phyloP scores from a whole-genome alignment of 2,888 invertebrate species.

The Tiliacea citrago region DNA sequence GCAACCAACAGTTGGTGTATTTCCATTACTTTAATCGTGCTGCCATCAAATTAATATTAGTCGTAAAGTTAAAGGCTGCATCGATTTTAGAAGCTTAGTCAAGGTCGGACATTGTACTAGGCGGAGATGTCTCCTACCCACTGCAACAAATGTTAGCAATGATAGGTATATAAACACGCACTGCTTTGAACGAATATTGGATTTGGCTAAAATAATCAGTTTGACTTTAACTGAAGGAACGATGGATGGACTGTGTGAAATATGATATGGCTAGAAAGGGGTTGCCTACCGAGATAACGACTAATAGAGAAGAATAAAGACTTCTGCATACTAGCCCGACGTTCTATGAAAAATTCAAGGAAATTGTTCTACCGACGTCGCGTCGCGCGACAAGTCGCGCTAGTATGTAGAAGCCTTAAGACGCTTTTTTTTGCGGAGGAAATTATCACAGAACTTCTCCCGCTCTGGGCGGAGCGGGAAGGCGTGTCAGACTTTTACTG shows the following conservation, averaged over 20 bases:
- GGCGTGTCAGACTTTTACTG: too few relatives aligned
- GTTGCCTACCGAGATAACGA: background rate
- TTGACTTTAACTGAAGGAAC: background rate
- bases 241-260: too few relatives aligned
- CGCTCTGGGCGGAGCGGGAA: too few relatives aligned
- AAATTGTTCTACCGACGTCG: too few relatives aligned
- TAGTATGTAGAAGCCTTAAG: too few relatives aligned
- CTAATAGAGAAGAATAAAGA: background rate
- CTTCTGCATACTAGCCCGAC: too few relatives aligned
- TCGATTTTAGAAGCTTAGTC: conserved; percentile 53
- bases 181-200: background rate
- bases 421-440: too few relatives aligned
- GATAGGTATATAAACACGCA: background rate
- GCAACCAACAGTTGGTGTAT: background rate
- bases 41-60: conserved; percentile 10
- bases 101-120: conserved; percentile 61
- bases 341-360: too few relatives aligned
- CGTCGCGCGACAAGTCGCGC: too few relatives aligned
- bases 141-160: conserved; percentile 33
- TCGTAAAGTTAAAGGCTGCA: conserved; percentile 21
- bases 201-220: background rate
- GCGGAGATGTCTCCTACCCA: conserved; percentile 58
- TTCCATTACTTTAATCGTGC: conserved; percentile 15
- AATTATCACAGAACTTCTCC: too few relatives aligned
- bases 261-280: background rate